phyloP scores from a whole-genome alignment of 2,797 vertebrate species.

The Scomberomorus guttatus region DNA sequence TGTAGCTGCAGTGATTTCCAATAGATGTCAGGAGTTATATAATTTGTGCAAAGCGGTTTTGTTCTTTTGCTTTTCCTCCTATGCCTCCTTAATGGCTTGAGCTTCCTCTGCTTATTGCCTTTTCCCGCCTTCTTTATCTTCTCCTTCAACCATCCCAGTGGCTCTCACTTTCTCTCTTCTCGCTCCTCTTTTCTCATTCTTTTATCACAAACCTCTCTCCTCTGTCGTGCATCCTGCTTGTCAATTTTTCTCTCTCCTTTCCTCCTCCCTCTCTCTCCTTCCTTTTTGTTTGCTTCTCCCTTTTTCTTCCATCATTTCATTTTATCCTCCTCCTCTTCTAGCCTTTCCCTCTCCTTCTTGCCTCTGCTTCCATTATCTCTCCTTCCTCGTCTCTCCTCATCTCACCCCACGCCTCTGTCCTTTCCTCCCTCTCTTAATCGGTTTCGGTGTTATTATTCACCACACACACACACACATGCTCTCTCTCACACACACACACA shows the following conservation, averaged over 20 bases:
- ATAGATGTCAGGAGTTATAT: slow-evolving; percentile 33
- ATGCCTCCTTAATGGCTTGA: slow-evolving; percentile 39
- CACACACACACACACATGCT: slow-evolving; percentile 6
- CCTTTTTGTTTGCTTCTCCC: neutral
- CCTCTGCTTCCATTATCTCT: slow-evolving; percentile 60
- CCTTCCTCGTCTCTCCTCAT: slow-evolving; percentile 37
- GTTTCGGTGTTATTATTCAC: slow-evolving; percentile 68
- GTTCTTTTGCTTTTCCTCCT: slow-evolving; percentile 37
- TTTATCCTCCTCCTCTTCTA: slow-evolving; percentile 1
- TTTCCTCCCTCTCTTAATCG: slow-evolving; percentile 63
- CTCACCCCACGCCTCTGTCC: slow-evolving; percentile 37
- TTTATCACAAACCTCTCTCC: slow-evolving; percentile 26
- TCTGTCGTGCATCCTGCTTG: slow-evolving; percentile 19
- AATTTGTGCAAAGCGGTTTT: slow-evolving; percentile 43
- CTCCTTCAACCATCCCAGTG: slow-evolving; percentile 15
- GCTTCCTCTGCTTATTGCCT: slow-evolving; percentile 51
- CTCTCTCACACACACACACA: slow-evolving; percentile 18
- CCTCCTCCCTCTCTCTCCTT: neutral
- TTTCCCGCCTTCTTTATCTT: slow-evolving; percentile 47
- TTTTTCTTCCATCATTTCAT: slow-evolving; percentile 11
- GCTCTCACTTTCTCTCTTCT: slow-evolving; percentile 24
- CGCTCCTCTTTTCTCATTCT: slow-evolving; percentile 4
- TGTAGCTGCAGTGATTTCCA: slow-evolving; percentile 39
- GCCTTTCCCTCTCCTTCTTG: slow-evolving; percentile 27
- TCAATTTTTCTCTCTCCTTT: slow-evolving; percentile 21